Evolutionary conservation across 2,797 vertebrate species (phyloP), one percentile per base, ranked within the genome.

Genomic region (Vultur gryphus): DNA sequence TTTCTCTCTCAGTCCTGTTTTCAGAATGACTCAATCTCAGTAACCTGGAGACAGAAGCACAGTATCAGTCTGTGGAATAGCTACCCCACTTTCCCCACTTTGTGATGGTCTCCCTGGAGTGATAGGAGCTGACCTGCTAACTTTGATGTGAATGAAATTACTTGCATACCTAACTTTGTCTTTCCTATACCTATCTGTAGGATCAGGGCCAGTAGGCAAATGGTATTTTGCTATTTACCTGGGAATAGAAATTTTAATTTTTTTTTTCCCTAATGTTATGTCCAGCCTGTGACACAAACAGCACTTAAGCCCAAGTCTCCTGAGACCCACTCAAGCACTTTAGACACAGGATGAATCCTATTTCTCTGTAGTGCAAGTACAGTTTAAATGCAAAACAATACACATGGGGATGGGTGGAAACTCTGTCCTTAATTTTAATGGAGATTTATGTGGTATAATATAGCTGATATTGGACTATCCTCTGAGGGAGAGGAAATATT

Each of bases 391-490:
- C 62, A 80, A 75, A 95, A 62, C 37, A 80, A 39, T 85, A 54
- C 52, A 39, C 29, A 1, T 49, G 55, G 84, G 86, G 29, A 73
- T 83, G 67, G 67, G 88, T 92, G 64, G 86, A 87, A 96, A 90
- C 31, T 62, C 62, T 59, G 55, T 82, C 55, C 64, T 92, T 97
- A 97, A 90, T 95, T 94, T 95, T 96, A 95, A 95, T 89, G 66
- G 83, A 49, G 59, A 95, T 95, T 92, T 93, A 83, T 93, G 85
- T 87, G 52, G 13, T 84, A 26, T 64, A 59, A 77, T 70, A 67
- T 43, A 87, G 82, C 59, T 91, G 90, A 87, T 94, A 90, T 23
- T 92, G 48, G 75, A 67, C 59, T 88, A 0, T 71, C 48, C 92
- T 95, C 86, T 67, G 37, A 80, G 86, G 64, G 95, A 94, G n/a